Conservation (phyloP, 2,888 invertebrate genomes). For the Tanytarsus gracilentus region DNA sequence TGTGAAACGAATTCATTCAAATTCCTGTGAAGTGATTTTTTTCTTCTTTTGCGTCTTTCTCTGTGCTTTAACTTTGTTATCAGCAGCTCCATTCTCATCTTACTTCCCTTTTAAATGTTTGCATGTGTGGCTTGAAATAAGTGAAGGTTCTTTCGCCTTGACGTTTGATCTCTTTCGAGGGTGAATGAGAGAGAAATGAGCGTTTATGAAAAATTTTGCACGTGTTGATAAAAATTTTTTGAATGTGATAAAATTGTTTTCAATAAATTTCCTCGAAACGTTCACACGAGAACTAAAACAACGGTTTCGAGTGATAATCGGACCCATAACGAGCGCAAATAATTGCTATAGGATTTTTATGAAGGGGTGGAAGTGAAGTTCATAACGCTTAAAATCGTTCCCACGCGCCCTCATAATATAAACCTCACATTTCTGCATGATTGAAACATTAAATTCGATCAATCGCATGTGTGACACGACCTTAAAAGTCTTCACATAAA, state of each 20-base stretch:
- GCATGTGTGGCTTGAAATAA: too few species aligned
- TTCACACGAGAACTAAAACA: not conserved
- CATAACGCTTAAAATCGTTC: constrained; percentile 4
- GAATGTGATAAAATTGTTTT: not conserved
- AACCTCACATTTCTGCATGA: not conserved
- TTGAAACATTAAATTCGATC: not conserved
- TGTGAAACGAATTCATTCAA: constrained; percentile 9
- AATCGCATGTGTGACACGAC: too few species aligned
- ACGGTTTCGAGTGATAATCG: constrained; percentile 22
- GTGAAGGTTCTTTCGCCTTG: too few species aligned
- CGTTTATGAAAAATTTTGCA: too few species aligned
- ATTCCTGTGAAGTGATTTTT: not conserved
- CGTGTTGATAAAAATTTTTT: too few species aligned
- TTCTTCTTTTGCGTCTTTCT: not conserved
- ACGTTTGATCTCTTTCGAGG: too few species aligned
- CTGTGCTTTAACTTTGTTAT: too few species aligned
- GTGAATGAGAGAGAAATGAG: too few species aligned
- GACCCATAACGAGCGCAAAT: constrained; percentile 26
- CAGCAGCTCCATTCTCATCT: too few species aligned
- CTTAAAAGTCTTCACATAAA: too few species aligned
- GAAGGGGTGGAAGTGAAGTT: constrained; percentile 20
- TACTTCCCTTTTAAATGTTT: too few species aligned
- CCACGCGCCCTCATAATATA: constrained; percentile 26
- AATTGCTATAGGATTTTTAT: constrained; percentile 16
- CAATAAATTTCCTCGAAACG: constrained; percentile 9